Base-by-base conservation (phyloP, 2,888 invertebrate species). In the Aporophyla nigra region DNA sequence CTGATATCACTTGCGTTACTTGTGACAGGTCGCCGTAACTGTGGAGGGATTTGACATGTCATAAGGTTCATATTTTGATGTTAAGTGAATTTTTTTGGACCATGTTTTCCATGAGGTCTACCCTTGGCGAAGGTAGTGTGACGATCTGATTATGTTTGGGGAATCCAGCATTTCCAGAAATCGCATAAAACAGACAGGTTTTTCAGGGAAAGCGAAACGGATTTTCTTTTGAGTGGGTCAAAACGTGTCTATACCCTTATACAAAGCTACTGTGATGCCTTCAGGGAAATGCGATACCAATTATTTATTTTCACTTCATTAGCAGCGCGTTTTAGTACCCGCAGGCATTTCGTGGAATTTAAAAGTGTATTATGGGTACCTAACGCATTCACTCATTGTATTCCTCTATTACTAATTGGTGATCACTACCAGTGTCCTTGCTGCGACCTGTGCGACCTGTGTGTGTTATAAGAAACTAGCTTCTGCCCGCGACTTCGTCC, bases 1-100 rank as follows among this genome's bases (percentile, higher is more conserved):
- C 97, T 61, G 98, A 98, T 67, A 98, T 98, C 27, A 98, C 98
- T 91, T 98, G 97, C 95, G 98, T 98, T 82, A 98, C 98, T 95
- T 98, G 98, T 85, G 98, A 98, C 58, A 98, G 95, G 93, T 98
- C 98, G 43, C 98, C 98, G 92, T 98, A 98, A 62, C 97, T 97
- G 87, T 0, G 7, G 19, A 65, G 6, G 63, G 6, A 10, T 58
- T 51, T 71, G 3, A 56, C 7, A 33, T n/a, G 7, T 19, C 2
- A 61, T 62, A 2, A 61, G 21, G 6, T 59, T 10, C 1, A 27
- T 19, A 71, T 51, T 27, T 46, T 46, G 4, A 21, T 1, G 46
- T 40, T 10, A 12, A 24, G 4, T 40, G n/a, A 65, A 33, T 53
- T 9, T 53, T 53, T 24, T 14, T 16, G 4, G 10, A 33, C 16